A percentile compares a stretch with the other conserved stretches of the same genome.
Conservation (phyloP, 2,888 invertebrate genomes). For the Sturmia bella region DNA sequence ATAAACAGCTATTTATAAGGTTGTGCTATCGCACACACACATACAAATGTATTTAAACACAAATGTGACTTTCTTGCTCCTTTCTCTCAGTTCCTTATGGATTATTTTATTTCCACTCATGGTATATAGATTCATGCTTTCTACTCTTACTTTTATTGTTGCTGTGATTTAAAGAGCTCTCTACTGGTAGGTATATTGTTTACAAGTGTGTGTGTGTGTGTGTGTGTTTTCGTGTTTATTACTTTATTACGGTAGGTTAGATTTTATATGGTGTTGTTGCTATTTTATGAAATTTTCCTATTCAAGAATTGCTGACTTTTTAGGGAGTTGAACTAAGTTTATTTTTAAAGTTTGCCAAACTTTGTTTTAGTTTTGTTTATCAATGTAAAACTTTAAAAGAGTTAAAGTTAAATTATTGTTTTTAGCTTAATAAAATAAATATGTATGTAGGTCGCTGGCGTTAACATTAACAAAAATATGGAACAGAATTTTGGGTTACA, state of each 20-base stretch:
- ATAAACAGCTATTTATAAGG: no score
- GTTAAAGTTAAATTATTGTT: background rate
- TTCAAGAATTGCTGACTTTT: conserved; percentile 3
- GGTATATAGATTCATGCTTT: no score
- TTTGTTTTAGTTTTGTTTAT: conserved; percentile 4
- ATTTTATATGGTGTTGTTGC: conserved; percentile 26
- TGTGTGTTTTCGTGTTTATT: conserved; percentile 6
- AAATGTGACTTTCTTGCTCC: no score
- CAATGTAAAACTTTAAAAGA: conserved; percentile 20
- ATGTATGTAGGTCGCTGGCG: no score
- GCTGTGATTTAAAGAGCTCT: background rate
- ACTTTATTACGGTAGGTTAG: conserved; percentile 39
- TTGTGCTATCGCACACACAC: no score
- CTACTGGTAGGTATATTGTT: no score
- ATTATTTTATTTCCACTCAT: no score
- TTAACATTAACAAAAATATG: no score
- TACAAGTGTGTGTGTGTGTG: no score
- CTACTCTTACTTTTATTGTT: background rate
- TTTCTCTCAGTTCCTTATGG: background rate
- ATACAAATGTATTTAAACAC: no score
- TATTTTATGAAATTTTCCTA: conserved; percentile 8
- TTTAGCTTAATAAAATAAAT: no score
- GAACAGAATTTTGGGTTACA: no score
- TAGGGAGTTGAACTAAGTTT: conserved; percentile 1
- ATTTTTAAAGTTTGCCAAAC: background rate